These are phyloP conservation scores for Eira barbara DNA, from an alignment of 2,113 vertebrate species.

Conservation along the genomic window DNA sequence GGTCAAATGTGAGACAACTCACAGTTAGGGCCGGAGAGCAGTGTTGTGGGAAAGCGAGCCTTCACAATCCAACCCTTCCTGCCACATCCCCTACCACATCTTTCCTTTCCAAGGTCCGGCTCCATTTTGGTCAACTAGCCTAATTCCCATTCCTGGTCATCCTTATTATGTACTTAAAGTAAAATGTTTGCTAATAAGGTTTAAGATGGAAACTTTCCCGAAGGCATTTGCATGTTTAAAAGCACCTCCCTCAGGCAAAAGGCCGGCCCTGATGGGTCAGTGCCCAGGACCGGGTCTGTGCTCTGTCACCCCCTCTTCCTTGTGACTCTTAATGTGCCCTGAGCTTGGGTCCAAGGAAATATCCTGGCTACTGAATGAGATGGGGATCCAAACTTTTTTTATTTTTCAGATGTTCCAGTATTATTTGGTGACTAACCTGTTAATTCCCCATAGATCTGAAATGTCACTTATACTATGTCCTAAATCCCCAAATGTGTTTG, in stretches of 20 bases:
- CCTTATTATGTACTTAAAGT: neutral
- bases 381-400: neutral
- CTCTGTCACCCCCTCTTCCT: neutral
- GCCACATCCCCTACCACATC: neutral
- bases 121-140: neutral
- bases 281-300: too few relatives aligned
- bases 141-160: neutral
- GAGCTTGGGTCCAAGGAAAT: neutral
- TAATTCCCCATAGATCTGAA: neutral
- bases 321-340: rapidly evolving
- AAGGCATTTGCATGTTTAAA: neutral
- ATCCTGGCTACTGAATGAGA: neutral
- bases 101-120: neutral
- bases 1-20: neutral
- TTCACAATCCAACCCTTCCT: neutral
- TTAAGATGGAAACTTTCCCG: neutral
- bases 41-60: neutral
- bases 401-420: neutral
- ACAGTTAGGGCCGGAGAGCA: neutral
- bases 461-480: neutral
- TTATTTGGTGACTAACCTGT: neutral
- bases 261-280: neutral
- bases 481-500: neutral
- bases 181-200: neutral
- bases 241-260: neutral